Base-by-base conservation (phyloP, 2,888 invertebrate genomes). In the Eupithecia tripunctaria region DNA sequence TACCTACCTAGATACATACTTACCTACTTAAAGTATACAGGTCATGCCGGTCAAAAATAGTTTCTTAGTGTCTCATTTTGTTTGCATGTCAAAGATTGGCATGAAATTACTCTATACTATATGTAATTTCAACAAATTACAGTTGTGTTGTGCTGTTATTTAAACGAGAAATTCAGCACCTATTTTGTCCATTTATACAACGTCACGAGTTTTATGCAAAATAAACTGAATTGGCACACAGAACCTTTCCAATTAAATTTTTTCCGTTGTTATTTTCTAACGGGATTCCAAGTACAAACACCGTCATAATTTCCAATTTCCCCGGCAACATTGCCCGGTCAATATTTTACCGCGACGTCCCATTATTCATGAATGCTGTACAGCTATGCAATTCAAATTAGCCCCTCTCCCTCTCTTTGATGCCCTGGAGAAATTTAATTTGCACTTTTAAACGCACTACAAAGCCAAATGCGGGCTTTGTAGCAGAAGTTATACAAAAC, bases 331-430 rank as follows among this genome's bases (percentile, higher is more conserved):
- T 25, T 41, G 72, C 71, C 65, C 68, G 27, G 70, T 65, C 66
- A 71, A 79, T 82, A 81, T 81, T 81, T 80, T 77, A 75, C 76
- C 51, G 75, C 77, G 65, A 78, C 75, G 70, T 76, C 77, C 79
- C 82, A 84, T 89, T 90, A 89, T 91, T 90, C 88, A 89, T 88
- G 85, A 85, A 88, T 87, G 82, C 85, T 82, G 83, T 56, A 70
- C 41, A 62, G 82, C 84, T 85, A 87, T 89, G 88, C 85, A 90
- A 89, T 89, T 89, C 88, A 89, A 84, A 89, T 90, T 86, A 89
- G 85, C 84, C 73, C 65, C 70, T 68, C 64, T 70, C 76, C 69
- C 75, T 72, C 78, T 82, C 87, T 85, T 87, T 87, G 85, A 85
- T 80, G 82, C 80, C 80, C 83, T 75, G 78, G 85, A 86, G 86